Percentiles rank a stretch among this genome's conserved stretches.
Evolutionary conservation across 2,888 invertebrate genomes (phyloP).

Genomic region (Patella ulyssiponensis): DNA sequence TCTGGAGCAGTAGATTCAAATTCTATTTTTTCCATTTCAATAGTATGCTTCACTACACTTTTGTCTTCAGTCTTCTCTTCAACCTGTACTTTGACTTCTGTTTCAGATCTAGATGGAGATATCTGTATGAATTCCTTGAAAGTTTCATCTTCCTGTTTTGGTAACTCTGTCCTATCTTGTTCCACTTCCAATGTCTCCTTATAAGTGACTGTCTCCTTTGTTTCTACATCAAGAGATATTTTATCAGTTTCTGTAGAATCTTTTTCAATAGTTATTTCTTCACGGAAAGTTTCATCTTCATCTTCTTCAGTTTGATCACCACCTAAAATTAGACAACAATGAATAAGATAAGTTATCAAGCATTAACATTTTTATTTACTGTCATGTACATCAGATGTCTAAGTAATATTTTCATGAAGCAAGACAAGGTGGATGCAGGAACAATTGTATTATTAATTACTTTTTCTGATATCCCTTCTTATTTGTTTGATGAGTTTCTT

Average conservation of each 20-base stretch:
- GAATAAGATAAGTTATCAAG: no score
- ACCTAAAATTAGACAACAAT: background rate
- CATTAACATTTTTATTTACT: no score
- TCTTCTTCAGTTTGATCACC: slow-evolving; percentile 27
- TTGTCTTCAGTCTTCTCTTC: slow-evolving; percentile 22
- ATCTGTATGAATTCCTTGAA: slow-evolving; percentile 28
- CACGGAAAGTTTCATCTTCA: slow-evolving; percentile 31
- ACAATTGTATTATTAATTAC: no score
- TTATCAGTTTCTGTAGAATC: slow-evolving; percentile 16
- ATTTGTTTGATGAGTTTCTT: no score
- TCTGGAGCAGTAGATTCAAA: slow-evolving; percentile 25
- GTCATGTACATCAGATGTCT: no score
- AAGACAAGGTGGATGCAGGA: no score
- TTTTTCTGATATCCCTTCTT: no score
- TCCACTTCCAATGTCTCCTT: slow-evolving; percentile 32
- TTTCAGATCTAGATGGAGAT: background rate
- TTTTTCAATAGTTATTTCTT: slow-evolving; percentile 32
- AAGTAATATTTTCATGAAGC: no score
- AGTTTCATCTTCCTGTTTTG: slow-evolving; percentile 18
- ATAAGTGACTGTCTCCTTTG: slow-evolving; percentile 23
- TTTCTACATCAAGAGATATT: slow-evolving; percentile 22
- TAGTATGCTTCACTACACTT: slow-evolving; percentile 20
- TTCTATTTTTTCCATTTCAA: slow-evolving; percentile 33
- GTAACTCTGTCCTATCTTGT: slow-evolving; percentile 7
- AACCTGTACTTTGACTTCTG: background rate